phyloP scores from a whole-genome alignment of 2,113 vertebrate species.

The Galbula dea region DNA sequence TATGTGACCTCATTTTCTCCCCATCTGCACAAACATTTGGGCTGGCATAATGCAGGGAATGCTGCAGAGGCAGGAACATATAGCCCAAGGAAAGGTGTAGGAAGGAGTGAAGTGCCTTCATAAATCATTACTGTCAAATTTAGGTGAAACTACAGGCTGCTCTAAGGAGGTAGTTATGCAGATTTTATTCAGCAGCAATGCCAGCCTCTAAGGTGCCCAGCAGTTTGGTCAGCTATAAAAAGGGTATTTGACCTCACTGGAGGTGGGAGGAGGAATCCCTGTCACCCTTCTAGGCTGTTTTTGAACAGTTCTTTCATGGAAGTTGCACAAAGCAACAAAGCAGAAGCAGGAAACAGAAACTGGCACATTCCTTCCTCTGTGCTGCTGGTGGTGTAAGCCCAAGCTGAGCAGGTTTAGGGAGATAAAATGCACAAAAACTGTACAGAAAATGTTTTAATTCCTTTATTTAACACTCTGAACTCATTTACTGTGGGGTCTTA shows the following conservation, averaged over 20 bases:
- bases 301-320: neutral
- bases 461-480: neutral
- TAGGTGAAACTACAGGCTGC: neutral
- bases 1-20: neutral
- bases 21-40: slow-evolving; percentile 55
- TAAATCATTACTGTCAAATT: neutral
- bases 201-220: neutral
- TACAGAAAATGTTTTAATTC: neutral
- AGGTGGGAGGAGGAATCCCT: neutral
- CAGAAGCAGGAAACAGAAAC: neutral
- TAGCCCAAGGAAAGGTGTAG: neutral
- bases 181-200: neutral
- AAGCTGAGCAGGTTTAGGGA: neutral
- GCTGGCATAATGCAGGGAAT: neutral
- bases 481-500: neutral
- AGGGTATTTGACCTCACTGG: neutral
- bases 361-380: neutral
- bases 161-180: neutral
- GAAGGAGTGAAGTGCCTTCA: neutral
- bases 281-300: neutral
- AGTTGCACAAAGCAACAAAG: neutral
- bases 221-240: neutral
- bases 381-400: neutral
- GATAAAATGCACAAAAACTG: neutral
- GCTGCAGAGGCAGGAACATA: neutral